These are phyloP conservation scores for Eurosta solidaginis DNA, from an alignment of 1,140 invertebrate genomes.

Conservation along the genomic window DNA sequence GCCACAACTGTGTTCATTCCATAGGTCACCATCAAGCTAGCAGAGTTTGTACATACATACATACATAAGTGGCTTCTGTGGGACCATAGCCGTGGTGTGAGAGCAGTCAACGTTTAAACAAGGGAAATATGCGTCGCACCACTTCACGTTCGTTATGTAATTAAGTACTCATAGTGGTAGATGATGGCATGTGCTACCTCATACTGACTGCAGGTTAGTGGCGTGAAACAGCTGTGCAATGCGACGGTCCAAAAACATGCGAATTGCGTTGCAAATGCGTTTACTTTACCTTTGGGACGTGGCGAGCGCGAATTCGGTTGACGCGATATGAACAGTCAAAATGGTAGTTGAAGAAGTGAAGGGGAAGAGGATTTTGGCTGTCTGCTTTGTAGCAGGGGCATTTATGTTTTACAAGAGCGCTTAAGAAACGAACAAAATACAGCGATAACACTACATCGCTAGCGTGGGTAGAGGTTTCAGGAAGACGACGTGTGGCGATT, in stretches of 20 bases:
- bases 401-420: conserved; percentile 52
- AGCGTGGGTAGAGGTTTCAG: not conserved
- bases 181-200: not conserved
- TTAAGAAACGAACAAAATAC: conserved; percentile 54
- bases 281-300: conserved; percentile 10
- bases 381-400: not conserved
- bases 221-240: conserved; percentile 6
- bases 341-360: too few species aligned
- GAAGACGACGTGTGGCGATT: not conserved
- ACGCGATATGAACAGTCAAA: too few species aligned
- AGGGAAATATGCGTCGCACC: too few species aligned
- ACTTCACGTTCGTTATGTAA: not conserved
- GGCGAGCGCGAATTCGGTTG: conserved; percentile 24
- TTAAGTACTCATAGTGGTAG: not conserved
- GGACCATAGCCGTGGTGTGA: not conserved
- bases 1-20: conserved; percentile 22
- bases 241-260: not conserved
- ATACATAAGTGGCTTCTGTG: not conserved
- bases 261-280: conserved; percentile 20
- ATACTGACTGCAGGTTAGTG: not conserved
- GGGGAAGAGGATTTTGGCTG: not conserved
- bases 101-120: too few species aligned
- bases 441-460: not conserved
- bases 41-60: not conserved
- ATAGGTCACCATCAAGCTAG: not conserved